phyloP scores from a whole-genome alignment of 2,888 invertebrate genomes.

The Caenorhabditis sp. region DNA sequence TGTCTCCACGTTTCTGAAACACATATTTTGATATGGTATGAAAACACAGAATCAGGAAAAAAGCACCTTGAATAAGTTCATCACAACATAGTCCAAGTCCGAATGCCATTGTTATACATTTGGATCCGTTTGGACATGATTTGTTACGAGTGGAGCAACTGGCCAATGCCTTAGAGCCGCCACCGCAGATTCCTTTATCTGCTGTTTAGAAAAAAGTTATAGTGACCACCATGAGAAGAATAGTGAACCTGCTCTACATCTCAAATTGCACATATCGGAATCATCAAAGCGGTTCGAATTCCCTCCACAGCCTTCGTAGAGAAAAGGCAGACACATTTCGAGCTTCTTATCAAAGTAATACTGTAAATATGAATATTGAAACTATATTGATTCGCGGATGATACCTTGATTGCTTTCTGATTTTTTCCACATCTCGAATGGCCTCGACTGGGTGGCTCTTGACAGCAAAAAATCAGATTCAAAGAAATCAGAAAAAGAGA shows the following conservation, averaged over 20 bases:
- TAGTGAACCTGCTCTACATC: conserved; percentile 59
- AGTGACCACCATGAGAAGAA: neutral
- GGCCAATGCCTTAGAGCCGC: conserved; percentile 42
- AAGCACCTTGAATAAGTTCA: conserved; percentile 46
- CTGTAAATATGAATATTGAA: neutral
- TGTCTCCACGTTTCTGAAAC: conserved; percentile 46
- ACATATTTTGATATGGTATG: neutral
- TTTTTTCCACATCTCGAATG: conserved; percentile 49
- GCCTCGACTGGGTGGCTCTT: conserved; percentile 48
- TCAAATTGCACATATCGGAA: conserved; percentile 45
- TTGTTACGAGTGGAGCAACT: conserved; percentile 58
- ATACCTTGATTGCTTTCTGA: conserved; percentile 47
- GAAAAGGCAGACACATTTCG: conserved; percentile 63
- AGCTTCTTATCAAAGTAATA: conserved; percentile 60
- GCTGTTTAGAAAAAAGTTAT: conserved; percentile 28
- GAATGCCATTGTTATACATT: conserved; percentile 62
- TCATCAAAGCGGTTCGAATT: conserved; percentile 53
- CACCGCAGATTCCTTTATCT: conserved; percentile 66
- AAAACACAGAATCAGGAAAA: neutral
- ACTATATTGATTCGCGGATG: neutral
- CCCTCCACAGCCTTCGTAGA: conserved; percentile 64
- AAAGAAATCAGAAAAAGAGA: neutral
- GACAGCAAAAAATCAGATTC: conserved; percentile 19
- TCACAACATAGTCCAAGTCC: conserved; percentile 60
- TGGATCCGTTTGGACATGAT: conserved; percentile 50